phyloP scores from a whole-genome alignment of 2,888 invertebrate species.

The Lepetodrilus schrolli region DNA sequence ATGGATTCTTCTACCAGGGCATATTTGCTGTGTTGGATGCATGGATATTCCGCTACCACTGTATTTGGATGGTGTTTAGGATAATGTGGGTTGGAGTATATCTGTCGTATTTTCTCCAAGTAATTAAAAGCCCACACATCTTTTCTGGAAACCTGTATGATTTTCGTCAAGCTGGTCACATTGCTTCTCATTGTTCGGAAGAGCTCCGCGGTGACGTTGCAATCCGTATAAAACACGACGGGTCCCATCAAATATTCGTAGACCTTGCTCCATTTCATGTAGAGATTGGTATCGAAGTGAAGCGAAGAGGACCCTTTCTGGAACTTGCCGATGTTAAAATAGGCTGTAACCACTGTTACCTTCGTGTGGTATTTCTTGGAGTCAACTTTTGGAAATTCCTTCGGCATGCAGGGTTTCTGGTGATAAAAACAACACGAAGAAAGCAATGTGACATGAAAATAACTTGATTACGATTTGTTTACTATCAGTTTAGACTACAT shows the following conservation, averaged over 20 bases:
- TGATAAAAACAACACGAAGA: no score
- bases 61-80: conserved; percentile 55
- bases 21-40: conserved; percentile 53
- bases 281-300: conserved; percentile 35
- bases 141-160: conserved; percentile 40
- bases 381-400: no score
- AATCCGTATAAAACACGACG: conserved; percentile 53
- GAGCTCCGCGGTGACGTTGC: conserved; percentile 33
- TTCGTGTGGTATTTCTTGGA: no score
- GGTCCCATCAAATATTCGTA: conserved; percentile 44
- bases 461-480: no score
- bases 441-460: no score
- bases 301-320: conserved; percentile 38
- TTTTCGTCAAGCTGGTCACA: conserved; percentile 35
- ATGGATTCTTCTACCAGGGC: conserved; percentile 43
- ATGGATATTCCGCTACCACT: conserved; percentile 50
- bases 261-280: conserved; percentile 40
- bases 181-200: conserved; percentile 36
- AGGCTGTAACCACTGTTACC: conserved; percentile 54
- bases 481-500: no score
- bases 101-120: conserved; percentile 33
- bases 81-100: conserved; percentile 42
- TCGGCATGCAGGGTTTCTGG: no score
- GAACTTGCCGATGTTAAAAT: conserved; percentile 51
- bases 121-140: conserved; percentile 49